These are phyloP conservation scores for Oscheius sp. DNA, from an alignment of 2,888 invertebrate species.

Conservation along the genomic window DNA sequence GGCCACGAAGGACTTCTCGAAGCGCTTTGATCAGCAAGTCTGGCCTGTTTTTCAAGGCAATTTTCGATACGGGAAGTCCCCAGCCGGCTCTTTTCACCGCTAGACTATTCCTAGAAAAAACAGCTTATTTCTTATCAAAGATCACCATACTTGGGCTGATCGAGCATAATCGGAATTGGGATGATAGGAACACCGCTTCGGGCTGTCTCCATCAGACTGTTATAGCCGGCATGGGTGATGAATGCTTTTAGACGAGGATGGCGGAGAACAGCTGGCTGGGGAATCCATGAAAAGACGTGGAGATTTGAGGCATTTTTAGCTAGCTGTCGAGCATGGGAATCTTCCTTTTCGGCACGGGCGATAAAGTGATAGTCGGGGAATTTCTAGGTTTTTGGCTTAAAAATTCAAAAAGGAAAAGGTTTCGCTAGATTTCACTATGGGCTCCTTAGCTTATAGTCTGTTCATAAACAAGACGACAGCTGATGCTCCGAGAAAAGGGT, in stretches of 20 bases:
- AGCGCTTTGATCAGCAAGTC: slow-evolving; percentile 34
- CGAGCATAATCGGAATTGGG: slow-evolving; percentile 47
- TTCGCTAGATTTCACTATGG: too few relatives aligned
- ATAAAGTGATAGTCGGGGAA: slow-evolving; percentile 57
- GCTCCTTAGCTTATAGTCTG: too few relatives aligned
- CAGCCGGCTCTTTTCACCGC: slow-evolving; percentile 55
- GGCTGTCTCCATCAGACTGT: slow-evolving; percentile 60
- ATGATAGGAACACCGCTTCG: slow-evolving; percentile 51
- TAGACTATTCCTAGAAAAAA: slow-evolving; percentile 42
- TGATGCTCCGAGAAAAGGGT: too few relatives aligned
- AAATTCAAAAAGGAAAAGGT: too few relatives aligned
- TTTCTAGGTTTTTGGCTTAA: too few relatives aligned
- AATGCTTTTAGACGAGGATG: slow-evolving; percentile 51
- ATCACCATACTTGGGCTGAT: slow-evolving; percentile 45
- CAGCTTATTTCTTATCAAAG: too few relatives aligned
- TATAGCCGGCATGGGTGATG: slow-evolving; percentile 64
- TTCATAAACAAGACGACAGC: too few relatives aligned
- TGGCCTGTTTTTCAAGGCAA: slow-evolving; percentile 33
- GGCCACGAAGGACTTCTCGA: slow-evolving; percentile 35
- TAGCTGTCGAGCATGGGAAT: background rate
- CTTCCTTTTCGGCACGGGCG: slow-evolving; percentile 48
- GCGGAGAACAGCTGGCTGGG: slow-evolving; percentile 34
- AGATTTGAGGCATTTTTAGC: slow-evolving; percentile 35
- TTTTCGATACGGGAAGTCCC: slow-evolving; percentile 47
- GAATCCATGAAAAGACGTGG: slow-evolving; percentile 43